Evolutionary conservation across 2,797 vertebrate species (phyloP).

Genomic region (Eidolon dupreanum): DNA sequence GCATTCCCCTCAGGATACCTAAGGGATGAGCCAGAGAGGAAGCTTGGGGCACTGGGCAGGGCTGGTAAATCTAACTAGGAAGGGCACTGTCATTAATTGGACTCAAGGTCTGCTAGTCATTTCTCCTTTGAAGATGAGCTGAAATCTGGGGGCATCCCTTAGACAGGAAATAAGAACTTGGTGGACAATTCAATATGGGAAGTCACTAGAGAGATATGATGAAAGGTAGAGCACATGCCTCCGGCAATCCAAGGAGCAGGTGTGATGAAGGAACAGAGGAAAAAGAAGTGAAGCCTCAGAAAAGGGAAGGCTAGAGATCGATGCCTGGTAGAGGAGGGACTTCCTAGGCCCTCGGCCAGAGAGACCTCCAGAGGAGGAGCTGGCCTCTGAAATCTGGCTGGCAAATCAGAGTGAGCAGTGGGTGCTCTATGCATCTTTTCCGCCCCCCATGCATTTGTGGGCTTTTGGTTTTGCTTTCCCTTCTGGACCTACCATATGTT

Average conservation of each 20-base stretch:
- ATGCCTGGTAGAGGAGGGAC: background rate
- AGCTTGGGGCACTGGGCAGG: background rate
- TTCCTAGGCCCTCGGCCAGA: background rate
- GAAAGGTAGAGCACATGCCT: background rate
- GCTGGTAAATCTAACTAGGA: conserved; percentile 45
- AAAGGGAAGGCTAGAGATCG: background rate
- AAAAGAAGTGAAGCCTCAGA: background rate
- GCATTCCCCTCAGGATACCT: conserved; percentile 24
- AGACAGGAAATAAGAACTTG: conserved; percentile 28
- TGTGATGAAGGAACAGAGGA: background rate
- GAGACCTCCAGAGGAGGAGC: background rate
- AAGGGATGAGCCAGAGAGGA: conserved; percentile 47
- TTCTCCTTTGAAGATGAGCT: conserved; percentile 61
- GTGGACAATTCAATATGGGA: background rate
- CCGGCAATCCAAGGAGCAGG: background rate
- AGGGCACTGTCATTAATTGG: background rate
- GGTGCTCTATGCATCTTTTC: background rate
- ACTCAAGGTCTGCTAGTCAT: conserved; percentile 26
- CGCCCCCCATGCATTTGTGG: background rate
- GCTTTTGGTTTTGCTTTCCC: conserved; percentile 33
- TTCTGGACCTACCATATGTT: conserved; percentile 29
- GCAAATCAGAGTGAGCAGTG: background rate
- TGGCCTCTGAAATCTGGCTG: background rate
- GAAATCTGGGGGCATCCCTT: conserved; percentile 34
- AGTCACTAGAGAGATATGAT: background rate